Base-by-base conservation (phyloP, 2,888 invertebrate genomes). In the Ectemnius cavifrons region DNA sequence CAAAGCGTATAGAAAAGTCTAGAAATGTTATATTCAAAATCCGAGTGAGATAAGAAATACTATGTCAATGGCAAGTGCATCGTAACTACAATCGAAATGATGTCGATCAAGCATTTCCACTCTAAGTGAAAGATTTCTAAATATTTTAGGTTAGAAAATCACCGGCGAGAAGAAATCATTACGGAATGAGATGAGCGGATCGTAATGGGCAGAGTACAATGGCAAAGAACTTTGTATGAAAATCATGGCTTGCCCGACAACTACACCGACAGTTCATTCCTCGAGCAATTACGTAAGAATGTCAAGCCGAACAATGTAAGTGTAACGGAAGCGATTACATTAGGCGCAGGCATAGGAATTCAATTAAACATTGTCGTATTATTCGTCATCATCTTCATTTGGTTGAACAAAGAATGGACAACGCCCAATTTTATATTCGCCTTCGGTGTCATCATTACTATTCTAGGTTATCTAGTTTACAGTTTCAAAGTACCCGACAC, bases 141-240 rank as follows among this genome's bases (percentile, higher is more conserved):
- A 11, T 3, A 11, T 37, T 37, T 37, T 37, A 37, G 37, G 37
- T 37, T 37, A 37, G 37, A 3, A 8, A 6, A 37, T 6, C 3
- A 37, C 37, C 37, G 37, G 37, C 37, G 37, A 11, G 8, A 37
- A 37, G 37, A 11, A 6, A 37, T 37, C 37, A 37, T 20, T 20
- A 37, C 37, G 5, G 37, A 37, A 37, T 37, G 37, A 11, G 1
- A 37, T 37, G 37, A 37, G 37, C 37, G 37, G 37, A 37, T 11
- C 11, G 37, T 1, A 37, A 37, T 37, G 37, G 37, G 37, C 11
- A 0, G 11, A 13, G 5, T 69, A 20, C 71, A 73, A 0, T 98
- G 98, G 98, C 94, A 94, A 81, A 98, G 98, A 92, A 96, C 97
- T 86, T 92, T 99, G 18, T 99, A 98, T 87, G 96, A 96, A 89